Percentiles rank a stretch among this genome's conserved stretches.
phyloP scores from a whole-genome alignment of 2,797 vertebrate species.

The Gobionotothen gibberifrons region DNA sequence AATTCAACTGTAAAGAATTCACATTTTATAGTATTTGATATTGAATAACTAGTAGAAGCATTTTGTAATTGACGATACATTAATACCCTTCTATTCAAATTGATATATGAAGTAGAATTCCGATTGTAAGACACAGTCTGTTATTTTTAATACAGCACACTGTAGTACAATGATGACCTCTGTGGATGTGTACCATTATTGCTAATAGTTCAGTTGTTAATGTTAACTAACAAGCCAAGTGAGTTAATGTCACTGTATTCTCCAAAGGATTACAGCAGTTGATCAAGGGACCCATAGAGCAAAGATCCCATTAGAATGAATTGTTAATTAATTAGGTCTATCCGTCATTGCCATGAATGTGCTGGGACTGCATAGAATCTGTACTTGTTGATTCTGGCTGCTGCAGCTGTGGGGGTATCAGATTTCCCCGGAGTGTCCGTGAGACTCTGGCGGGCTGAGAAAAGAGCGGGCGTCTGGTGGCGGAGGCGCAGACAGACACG shows the following conservation, averaged over 20 bases:
- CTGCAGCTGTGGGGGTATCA: slow-evolving; percentile 74
- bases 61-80: neutral
- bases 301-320: slow-evolving; percentile 51
- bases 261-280: slow-evolving; percentile 38
- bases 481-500: slow-evolving; percentile 55
- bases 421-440: slow-evolving; percentile 59
- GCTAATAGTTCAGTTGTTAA: slow-evolving; percentile 15
- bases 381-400: slow-evolving; percentile 61
- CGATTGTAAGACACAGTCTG: neutral
- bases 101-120: neutral
- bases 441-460: slow-evolving; percentile 48
- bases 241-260: slow-evolving; percentile 36
- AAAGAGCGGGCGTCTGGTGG: slow-evolving; percentile 58
- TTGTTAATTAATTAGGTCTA: slow-evolving; percentile 57
- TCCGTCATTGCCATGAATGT: slow-evolving; percentile 43
- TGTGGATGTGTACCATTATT: neutral
- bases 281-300: slow-evolving; percentile 42
- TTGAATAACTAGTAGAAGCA: neutral
- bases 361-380: slow-evolving; percentile 18
- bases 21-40: neutral
- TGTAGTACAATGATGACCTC: neutral
- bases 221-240: slow-evolving; percentile 32
- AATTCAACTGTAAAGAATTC: neutral
- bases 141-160: neutral
- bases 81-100: neutral